Evolutionary conservation across 2,113 vertebrate species (phyloP).

Genomic region (Jacana jacana): DNA sequence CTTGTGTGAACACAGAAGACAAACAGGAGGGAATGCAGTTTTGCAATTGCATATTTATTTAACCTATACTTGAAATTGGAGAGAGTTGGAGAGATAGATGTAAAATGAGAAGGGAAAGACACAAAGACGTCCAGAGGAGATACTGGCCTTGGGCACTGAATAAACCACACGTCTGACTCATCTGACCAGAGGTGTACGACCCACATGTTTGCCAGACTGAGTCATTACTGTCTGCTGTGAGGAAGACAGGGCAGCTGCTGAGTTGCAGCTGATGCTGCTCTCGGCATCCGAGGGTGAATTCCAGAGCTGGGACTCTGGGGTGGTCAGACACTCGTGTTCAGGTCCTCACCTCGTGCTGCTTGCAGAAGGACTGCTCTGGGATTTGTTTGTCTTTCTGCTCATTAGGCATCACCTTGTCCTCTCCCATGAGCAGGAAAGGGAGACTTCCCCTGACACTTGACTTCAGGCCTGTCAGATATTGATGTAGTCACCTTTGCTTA

Average conservation of each 20-base stretch:
- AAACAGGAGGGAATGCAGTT: not conserved
- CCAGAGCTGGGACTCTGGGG: not conserved
- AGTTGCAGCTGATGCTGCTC: not conserved
- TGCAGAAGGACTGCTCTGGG: not conserved
- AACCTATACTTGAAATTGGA: not conserved
- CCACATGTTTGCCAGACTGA: not conserved
- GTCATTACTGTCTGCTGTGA: not conserved
- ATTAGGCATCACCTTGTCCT: not conserved
- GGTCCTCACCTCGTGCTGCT: not conserved
- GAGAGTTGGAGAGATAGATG: not conserved
- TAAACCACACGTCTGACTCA: constrained; percentile 18
- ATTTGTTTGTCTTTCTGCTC: not conserved
- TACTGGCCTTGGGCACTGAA: not conserved
- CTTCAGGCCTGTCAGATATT: not conserved
- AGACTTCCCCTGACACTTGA: not conserved
- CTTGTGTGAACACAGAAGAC: not conserved
- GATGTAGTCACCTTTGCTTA: not conserved
- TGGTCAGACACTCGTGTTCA: not conserved
- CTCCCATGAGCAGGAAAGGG: not conserved
- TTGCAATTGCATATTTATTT: not conserved
- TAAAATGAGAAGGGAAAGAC: not conserved
- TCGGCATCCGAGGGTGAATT: not conserved
- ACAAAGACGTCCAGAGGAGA: not conserved
- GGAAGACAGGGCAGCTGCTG: not conserved
- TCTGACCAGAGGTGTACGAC: not conserved